phyloP scores from a whole-genome alignment of 2,888 invertebrate genomes.

The Eupithecia inturbata region DNA sequence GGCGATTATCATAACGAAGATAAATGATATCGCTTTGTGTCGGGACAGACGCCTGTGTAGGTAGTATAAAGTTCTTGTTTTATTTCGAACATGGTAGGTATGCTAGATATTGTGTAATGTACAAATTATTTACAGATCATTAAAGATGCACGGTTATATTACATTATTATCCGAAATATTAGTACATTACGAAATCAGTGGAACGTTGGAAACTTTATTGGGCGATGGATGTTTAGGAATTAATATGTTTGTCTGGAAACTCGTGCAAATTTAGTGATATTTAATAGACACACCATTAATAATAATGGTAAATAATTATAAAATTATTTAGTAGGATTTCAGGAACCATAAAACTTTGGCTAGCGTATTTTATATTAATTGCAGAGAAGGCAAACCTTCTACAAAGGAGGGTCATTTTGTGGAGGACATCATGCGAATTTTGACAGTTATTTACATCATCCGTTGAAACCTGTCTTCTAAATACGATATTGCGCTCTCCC shows the following conservation, averaged over 20 bases:
- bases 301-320: too few species aligned
- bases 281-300: background rate
- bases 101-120: background rate
- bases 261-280: background rate
- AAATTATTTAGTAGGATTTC: background rate
- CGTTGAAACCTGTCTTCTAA: background rate
- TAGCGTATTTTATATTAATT: background rate
- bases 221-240: background rate
- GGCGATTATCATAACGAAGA: background rate
- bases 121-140: background rate
- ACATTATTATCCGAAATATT: background rate
- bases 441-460: background rate
- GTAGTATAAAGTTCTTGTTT: background rate
- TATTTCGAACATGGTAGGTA: background rate
- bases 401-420: background rate
- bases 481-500: background rate
- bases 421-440: background rate
- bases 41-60: background rate
- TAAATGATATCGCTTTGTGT: background rate
- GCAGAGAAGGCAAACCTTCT: background rate
- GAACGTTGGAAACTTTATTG: background rate
- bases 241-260: background rate
- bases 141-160: conserved; percentile 2
- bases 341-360: conserved; percentile 5
- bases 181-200: background rate